Evolutionary conservation across 2,888 invertebrate species (phyloP), one percentile per base, ranked within the genome.

Genomic region (Pollenia labialis): DNA sequence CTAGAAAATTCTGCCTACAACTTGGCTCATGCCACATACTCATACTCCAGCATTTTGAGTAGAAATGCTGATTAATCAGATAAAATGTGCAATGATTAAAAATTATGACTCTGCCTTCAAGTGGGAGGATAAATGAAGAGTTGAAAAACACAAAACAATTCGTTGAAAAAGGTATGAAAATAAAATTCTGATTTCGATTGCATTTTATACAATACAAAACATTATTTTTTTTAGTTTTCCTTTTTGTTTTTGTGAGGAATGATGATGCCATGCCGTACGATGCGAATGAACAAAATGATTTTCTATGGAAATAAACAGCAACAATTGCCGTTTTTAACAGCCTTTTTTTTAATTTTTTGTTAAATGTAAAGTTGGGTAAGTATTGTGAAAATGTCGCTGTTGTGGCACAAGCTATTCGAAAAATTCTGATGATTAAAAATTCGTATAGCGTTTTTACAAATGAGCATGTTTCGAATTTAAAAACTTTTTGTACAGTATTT

Each of bases 391-490:
- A 60, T 46, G 48, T 9, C 16, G 23, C 14, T 56, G 56, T 54
- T 72, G 71, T 52, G 71, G 66, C 56, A 76, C 32, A 69, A 50
- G 69, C 40, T 60, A 52, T 54, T 69, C 62, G 72, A 84, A 79
- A 79, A 66, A 50, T 79, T 60, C 23, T 18, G 64, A 72, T 79
- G 72, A 84, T 84, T 84, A 84, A 66, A 84, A 84, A 84, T 84
- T 84, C 83, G 58, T 72, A 54, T 40, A 77, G 79, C 83, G 83
- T 84, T 79, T 83, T 52, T 64, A 44, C 50, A 72, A 79, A 72
- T 79, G 46, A 79, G 66, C 83, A 79, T 79, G 83, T 84, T 79
- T 84, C 72, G 72, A 84, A 84, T 84, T 77, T 84, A 79, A 84
- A 83, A 79, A 62, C 44, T 72, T 42, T 72, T 64, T 52, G 18